Percentiles rank a stretch among this genome's conserved stretches.
Evolutionary conservation across 2,888 invertebrate genomes (phyloP).

Genomic region (Epistrophella euchroma): DNA sequence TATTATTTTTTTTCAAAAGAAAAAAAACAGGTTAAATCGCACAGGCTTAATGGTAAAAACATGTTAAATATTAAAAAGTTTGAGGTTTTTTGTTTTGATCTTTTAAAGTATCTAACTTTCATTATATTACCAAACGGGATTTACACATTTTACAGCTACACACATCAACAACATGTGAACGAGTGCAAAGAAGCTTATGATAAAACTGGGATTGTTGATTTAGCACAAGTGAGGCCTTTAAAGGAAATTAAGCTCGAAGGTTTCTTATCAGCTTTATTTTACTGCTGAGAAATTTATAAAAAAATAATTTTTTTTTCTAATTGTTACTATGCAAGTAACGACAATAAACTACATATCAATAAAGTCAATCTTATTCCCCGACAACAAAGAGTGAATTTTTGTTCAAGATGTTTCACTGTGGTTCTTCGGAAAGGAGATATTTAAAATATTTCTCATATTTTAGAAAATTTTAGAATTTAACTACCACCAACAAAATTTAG

Average conservation of each 20-base stretch:
- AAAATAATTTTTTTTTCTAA: too few species aligned
- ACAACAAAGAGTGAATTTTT: too few species aligned
- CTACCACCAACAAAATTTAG: too few species aligned
- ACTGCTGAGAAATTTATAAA: not conserved
- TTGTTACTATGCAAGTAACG: too few species aligned
- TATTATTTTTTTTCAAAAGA: conserved; percentile 15
- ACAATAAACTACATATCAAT: too few species aligned
- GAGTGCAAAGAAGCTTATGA: not conserved
- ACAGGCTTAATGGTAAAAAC: not conserved
- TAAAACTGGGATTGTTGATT: not conserved
- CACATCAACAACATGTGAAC: not conserved
- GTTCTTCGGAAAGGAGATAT: too few species aligned
- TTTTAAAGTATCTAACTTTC: conserved; percentile 8
- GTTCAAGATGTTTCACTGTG: too few species aligned
- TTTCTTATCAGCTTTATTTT: not conserved
- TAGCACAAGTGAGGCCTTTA: not conserved
- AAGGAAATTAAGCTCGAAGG: not conserved
- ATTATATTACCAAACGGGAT: conserved; percentile 3
- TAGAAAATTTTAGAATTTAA: too few species aligned
- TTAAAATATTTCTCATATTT: too few species aligned
- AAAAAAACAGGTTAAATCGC: conserved; percentile 6
- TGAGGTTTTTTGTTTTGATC: not conserved
- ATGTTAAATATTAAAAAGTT: conserved; percentile 25
- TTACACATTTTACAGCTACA: conserved; percentile 34
- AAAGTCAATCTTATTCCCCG: too few species aligned